A percentile compares a stretch with the other conserved stretches of the same genome.
Conservation (phyloP, 35 echinoderm and acorn worm species). For the Acanthaster planci region DNA sequence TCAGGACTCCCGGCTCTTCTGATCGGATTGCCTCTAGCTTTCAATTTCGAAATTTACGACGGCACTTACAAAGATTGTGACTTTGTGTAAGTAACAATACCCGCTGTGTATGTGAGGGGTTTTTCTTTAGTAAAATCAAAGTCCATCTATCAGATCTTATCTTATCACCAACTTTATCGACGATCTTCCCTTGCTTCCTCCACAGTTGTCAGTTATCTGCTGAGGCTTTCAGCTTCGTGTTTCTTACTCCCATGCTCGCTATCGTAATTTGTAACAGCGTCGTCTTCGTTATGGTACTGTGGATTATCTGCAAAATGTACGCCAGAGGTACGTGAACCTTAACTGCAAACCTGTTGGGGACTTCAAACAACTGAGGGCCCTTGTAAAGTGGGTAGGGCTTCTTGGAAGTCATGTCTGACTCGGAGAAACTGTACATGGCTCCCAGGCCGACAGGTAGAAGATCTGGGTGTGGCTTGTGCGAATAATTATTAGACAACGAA, state of each 20-base stretch:
- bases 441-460: too few relatives aligned
- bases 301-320: conserved; percentile 76
- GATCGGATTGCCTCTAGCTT: background rate
- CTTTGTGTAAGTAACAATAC: conserved; percentile 24
- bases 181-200: background rate
- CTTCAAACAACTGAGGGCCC: too few relatives aligned
- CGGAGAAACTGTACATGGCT: too few relatives aligned
- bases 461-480: too few relatives aligned
- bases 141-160: too few relatives aligned
- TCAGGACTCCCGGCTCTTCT: background rate
- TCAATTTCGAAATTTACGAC: conserved; percentile 44
- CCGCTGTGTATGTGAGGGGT: too few relatives aligned
- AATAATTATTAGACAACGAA: too few relatives aligned
- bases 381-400: too few relatives aligned
- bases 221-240: conserved; percentile 72
- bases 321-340: conserved; percentile 56
- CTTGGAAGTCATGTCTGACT: too few relatives aligned
- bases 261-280: conserved; percentile 92
- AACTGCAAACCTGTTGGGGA: too few relatives aligned
- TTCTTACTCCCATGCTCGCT: conserved; percentile 77
- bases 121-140: too few relatives aligned
- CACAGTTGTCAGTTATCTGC: conserved; percentile 66
- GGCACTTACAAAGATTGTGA: conserved; percentile 30
- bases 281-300: conserved; percentile 88
- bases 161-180: too few relatives aligned